Percentiles rank a stretch among this genome's conserved stretches.
Conservation (phyloP, 2,113 vertebrate species). For the Ceyx margarethae region DNA sequence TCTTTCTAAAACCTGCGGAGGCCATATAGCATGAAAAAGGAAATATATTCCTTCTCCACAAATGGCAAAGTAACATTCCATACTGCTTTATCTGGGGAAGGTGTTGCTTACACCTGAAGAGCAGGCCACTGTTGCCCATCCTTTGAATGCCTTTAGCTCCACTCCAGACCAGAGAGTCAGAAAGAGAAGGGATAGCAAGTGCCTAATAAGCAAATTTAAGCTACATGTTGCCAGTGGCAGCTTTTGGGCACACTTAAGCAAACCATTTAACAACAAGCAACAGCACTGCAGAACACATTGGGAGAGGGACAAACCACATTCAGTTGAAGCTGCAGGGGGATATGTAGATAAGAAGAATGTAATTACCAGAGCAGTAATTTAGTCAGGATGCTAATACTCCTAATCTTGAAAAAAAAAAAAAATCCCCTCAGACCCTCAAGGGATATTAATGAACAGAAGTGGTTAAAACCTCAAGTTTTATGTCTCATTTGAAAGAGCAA, state of each 20-base stretch:
- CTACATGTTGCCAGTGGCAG: background rate
- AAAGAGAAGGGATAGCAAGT: background rate
- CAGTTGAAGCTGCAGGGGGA: constrained; percentile 2
- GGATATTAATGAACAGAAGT: constrained; percentile 18
- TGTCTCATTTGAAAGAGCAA: constrained; percentile 31
- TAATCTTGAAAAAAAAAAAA: background rate
- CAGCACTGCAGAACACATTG: background rate
- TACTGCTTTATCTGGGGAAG: background rate
- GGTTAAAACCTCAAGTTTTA: constrained; percentile 30
- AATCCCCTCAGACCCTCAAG: background rate
- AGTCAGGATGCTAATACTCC: background rate
- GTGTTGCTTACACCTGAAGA: background rate
- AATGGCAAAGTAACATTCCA: background rate
- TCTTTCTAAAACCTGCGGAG: background rate
- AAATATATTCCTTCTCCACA: background rate
- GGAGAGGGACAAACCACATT: background rate
- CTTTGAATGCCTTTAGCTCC: background rate
- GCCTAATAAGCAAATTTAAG: background rate
- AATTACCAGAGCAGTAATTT: constrained; percentile 22
- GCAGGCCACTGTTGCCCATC: background rate
- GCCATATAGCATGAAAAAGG: background rate
- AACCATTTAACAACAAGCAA: background rate
- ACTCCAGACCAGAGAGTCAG: background rate
- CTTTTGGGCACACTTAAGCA: background rate
- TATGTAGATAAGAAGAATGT: constrained; percentile 7